phyloP scores from a whole-genome alignment of 2,113 vertebrate genomes.

The Phasianus colchicus region DNA sequence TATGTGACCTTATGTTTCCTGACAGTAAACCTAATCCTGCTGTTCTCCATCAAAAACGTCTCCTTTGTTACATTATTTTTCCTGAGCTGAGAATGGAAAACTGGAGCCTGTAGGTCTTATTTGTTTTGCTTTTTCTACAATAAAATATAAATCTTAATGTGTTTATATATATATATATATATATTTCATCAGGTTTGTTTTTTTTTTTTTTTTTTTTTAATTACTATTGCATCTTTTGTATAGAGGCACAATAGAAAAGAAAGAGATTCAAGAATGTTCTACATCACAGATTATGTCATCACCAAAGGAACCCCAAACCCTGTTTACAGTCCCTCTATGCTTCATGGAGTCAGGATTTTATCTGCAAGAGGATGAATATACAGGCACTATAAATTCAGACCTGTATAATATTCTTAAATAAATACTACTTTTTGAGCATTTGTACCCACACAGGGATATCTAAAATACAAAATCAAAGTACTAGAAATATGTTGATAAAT shows the following conservation, averaged over 20 bases:
- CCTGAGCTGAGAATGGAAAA: not conserved
- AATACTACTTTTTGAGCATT: not conserved
- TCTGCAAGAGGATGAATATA: not conserved
- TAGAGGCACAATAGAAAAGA: not conserved
- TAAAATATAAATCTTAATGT: not conserved
- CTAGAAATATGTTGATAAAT: not conserved
- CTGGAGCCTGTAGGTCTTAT: not conserved
- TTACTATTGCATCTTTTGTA: not conserved
- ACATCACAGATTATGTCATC: not conserved
- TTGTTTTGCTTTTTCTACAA: not conserved
- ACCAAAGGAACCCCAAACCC: not conserved
- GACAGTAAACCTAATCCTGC: not conserved
- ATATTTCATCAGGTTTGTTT: not conserved
- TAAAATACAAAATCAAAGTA: not conserved
- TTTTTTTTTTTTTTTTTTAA: not conserved
- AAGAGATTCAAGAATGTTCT: not conserved
- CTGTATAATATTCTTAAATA: not conserved
- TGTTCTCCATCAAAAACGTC: not conserved
- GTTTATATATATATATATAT: not conserved
- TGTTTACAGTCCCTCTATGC: not conserved
- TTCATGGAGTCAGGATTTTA: not conserved
- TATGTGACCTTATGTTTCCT: not conserved
- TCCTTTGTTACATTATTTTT: not conserved
- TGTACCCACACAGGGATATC: rapidly evolving
- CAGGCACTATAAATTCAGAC: not conserved